Percentiles rank a stretch among this genome's conserved stretches.
These are phyloP conservation scores for Cephalotes varians DNA, from an alignment of 2,888 invertebrate species.

Conservation along the genomic window DNA sequence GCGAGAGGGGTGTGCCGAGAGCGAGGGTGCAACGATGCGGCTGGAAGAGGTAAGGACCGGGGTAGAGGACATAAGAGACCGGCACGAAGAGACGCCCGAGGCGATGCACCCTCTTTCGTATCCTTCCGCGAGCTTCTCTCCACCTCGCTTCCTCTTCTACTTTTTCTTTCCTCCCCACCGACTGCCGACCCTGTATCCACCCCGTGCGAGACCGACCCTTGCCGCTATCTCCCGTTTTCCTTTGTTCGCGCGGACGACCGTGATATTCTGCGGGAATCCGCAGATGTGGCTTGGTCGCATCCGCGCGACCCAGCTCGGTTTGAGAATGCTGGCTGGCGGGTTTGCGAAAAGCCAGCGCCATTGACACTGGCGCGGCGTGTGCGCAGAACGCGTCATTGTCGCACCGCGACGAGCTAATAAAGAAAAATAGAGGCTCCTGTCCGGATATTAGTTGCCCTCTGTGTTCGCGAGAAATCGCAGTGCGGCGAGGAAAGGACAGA, in stretches of 20 bases:
- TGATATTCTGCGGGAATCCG: conserved; percentile 65
- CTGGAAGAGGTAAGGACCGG: conserved; percentile 48
- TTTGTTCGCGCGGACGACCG: conserved; percentile 56
- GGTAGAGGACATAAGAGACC: conserved; percentile 45
- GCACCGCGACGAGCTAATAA: conserved; percentile 76
- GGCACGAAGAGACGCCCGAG: conserved; percentile 72
- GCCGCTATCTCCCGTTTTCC: conserved; percentile 57
- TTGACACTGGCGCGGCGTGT: conserved; percentile 70
- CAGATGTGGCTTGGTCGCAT: conserved; percentile 68
- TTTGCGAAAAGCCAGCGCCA: conserved; percentile 75
- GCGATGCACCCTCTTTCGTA: conserved; percentile 61
- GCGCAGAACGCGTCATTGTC: conserved; percentile 67
- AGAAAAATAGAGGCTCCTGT: conserved; percentile 80
- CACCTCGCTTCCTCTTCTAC: conserved; percentile 30
- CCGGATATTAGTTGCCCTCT: conserved; percentile 66
- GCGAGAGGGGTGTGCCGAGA: conserved; percentile 55
- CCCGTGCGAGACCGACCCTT: conserved; percentile 30
- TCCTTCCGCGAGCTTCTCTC: conserved; percentile 36
- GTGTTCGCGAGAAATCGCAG: neutral
- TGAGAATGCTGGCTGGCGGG: conserved; percentile 34
- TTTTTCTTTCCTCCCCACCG: conserved; percentile 30
- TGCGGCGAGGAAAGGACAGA: conserved; percentile 24
- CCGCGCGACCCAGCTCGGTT: conserved; percentile 47
- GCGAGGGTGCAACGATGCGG: conserved; percentile 36
- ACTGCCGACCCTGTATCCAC: conserved; percentile 14